Evolutionary conservation across 2,113 vertebrate genomes (phyloP), one percentile per base, ranked within the genome.

Genomic region (Pardalotus punctatus): DNA sequence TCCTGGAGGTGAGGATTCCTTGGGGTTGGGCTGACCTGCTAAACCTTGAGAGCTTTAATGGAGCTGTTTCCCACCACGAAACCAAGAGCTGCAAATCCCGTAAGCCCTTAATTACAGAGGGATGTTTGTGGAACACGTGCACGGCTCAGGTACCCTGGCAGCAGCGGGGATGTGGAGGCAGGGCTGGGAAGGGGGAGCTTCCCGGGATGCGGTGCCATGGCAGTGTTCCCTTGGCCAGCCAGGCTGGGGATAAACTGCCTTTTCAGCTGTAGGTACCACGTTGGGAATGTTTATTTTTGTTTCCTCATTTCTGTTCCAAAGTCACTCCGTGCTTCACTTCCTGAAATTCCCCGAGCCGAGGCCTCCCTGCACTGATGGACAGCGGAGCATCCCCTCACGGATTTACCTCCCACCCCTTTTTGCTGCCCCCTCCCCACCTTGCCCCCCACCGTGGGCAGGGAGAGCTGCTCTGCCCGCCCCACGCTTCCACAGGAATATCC

Each of bases 241-340:
- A 8, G 20, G 12, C 2, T 23, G 73, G 29, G 4, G 29, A 8
- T 4, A 17, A 38, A 6, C 74, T 27, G 9, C 10, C 3, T 9
- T 27, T 53, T 16, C 61, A 58, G 56, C 73, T 36, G 10, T 2
- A 15, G 56, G 7, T 12, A 7, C 9, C 4, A 0, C 0, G 5
- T 2, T 35, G 66, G 0, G 2, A 64, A 11, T 4, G 35, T 42
- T 88, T 47, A 9, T 33, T 71, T 43, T 40, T 38, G 33, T 50
- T 80, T 51, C 66, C 35, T 60, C 19, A 0, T 4, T 60, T 65
- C 40, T 36, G 17, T 73, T 67, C 27, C 47, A 2, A 11, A 65
- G 45, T 8, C 3, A 0, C 76, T 58, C 21, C 5, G n/a, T 8
- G 36, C 54, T 73, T 57, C n/a, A 2, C 28, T 5, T 51, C 28